Percentiles rank a stretch among this genome's conserved stretches.
Evolutionary conservation across 2,113 vertebrate species (phyloP).

Genomic region (Albula goreensis): DNA sequence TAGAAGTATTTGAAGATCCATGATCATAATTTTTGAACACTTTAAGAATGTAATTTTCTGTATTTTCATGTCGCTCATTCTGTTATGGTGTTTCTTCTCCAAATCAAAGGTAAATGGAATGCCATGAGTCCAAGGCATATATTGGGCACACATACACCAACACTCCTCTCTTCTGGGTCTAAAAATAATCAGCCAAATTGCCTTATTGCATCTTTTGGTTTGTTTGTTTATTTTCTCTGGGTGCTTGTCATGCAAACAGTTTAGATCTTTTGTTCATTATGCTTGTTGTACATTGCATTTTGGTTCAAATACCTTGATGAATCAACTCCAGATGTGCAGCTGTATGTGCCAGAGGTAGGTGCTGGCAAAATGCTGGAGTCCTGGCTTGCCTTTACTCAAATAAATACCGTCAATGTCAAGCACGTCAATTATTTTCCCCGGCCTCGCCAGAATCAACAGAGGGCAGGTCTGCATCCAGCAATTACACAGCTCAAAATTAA

Average conservation of each 20-base stretch:
- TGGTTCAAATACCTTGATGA: constrained; percentile 59
- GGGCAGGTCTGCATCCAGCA: constrained; percentile 49
- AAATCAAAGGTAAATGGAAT: neutral
- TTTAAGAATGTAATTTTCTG: too few relatives aligned
- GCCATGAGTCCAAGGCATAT: neutral
- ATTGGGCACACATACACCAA: neutral
- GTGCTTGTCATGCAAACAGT: constrained; percentile 41
- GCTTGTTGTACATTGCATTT: constrained; percentile 55
- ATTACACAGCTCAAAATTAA: constrained; percentile 64
- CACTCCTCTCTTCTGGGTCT: constrained; percentile 34
- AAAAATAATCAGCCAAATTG: constrained; percentile 55
- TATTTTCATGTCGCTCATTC: too few relatives aligned
- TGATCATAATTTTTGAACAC: too few relatives aligned
- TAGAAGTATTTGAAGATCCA: too few relatives aligned
- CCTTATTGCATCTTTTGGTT: constrained; percentile 47
- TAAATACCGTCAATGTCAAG: constrained; percentile 53
- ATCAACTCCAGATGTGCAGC: constrained; percentile 64
- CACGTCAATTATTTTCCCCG: constrained; percentile 55
- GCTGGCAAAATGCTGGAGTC: constrained; percentile 35
- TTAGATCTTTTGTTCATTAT: constrained; percentile 50
- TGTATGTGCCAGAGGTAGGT: constrained; percentile 54
- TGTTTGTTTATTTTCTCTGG: constrained; percentile 57
- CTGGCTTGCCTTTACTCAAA: constrained; percentile 55
- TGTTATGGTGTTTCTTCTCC: neutral
- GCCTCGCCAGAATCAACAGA: constrained; percentile 61